Conservation (phyloP, 2,888 invertebrate species). For the Drosophila sordidula region DNA sequence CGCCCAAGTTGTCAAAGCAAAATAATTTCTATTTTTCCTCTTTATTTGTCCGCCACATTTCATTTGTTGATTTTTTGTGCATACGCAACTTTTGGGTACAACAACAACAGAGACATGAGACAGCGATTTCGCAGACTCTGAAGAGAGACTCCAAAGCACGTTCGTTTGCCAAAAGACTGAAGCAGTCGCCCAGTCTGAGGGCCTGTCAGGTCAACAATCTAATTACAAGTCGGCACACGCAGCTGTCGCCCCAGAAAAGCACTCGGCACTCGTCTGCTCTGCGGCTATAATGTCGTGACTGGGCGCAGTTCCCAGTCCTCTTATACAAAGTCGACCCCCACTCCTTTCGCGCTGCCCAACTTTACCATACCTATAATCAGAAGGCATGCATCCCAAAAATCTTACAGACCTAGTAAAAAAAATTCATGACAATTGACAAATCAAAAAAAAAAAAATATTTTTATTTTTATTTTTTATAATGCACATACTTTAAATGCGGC, state of each 20-base stretch:
- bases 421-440: too few species aligned
- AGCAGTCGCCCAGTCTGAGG: slow-evolving; percentile 9
- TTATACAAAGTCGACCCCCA: too few species aligned
- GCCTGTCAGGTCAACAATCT: slow-evolving; percentile 54
- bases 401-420: neutral
- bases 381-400: neutral
- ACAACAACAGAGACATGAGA: slow-evolving; percentile 30
- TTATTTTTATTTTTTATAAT: too few species aligned
- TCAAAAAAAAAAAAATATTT: too few species aligned
- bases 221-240: slow-evolving; percentile 57
- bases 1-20: too few species aligned
- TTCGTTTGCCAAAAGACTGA: neutral
- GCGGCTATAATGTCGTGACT: slow-evolving; percentile 46
- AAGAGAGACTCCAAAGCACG: neutral
- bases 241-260: slow-evolving; percentile 47
- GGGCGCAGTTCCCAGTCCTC: slow-evolving; percentile 34
- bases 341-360: too few species aligned
- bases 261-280: slow-evolving; percentile 6
- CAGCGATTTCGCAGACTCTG: slow-evolving; percentile 30
- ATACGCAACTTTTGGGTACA: slow-evolving; percentile 47
- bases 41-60: slow-evolving; percentile 6
- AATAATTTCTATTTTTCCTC: too few species aligned
- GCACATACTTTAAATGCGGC: too few species aligned
- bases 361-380: slow-evolving; percentile 36
- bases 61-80: slow-evolving; percentile 51